Conservation (phyloP, 2,888 invertebrate genomes). For the Mylabris sibirica region DNA sequence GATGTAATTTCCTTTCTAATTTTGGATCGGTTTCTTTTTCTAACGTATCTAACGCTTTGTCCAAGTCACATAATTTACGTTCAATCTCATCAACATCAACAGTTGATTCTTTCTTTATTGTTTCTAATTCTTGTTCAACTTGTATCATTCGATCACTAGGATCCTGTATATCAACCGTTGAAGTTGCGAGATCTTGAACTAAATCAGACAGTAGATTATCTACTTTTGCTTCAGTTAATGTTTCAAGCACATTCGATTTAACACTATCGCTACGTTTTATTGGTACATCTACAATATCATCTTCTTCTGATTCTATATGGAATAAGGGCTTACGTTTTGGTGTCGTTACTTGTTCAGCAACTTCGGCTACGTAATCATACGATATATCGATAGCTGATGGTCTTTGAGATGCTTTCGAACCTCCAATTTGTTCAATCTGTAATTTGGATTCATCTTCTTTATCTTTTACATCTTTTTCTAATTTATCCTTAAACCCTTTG, state of each 20-base stretch:
- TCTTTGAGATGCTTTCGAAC: constrained; percentile 28
- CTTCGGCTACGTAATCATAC: constrained; percentile 48
- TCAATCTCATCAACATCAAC: constrained; percentile 56
- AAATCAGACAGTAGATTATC: constrained; percentile 48
- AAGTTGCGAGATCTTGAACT: constrained; percentile 39
- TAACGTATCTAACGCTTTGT: constrained; percentile 58
- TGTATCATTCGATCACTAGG: constrained; percentile 21
- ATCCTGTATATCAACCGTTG: constrained; percentile 30
- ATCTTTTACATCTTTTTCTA: background rate
- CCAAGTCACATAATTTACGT: constrained; percentile 58
- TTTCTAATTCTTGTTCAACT: constrained; percentile 29
- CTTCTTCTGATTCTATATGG: constrained; percentile 62
- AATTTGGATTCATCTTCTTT: background rate
- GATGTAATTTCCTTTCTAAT: constrained; percentile 58
- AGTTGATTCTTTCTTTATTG: constrained; percentile 44
- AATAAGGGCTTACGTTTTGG: constrained; percentile 57
- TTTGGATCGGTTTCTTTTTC: constrained; percentile 51
- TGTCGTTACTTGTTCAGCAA: constrained; percentile 40
- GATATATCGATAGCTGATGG: constrained; percentile 57
- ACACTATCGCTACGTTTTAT: constrained; percentile 45
- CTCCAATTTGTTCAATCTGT: background rate
- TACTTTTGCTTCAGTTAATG: constrained; percentile 49
- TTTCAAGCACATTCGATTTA: constrained; percentile 54
- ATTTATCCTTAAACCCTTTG: background rate
- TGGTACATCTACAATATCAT: constrained; percentile 44